Conservation (phyloP, 53 echinoderm and acorn worm species). For the Echinarachnius parma region DNA sequence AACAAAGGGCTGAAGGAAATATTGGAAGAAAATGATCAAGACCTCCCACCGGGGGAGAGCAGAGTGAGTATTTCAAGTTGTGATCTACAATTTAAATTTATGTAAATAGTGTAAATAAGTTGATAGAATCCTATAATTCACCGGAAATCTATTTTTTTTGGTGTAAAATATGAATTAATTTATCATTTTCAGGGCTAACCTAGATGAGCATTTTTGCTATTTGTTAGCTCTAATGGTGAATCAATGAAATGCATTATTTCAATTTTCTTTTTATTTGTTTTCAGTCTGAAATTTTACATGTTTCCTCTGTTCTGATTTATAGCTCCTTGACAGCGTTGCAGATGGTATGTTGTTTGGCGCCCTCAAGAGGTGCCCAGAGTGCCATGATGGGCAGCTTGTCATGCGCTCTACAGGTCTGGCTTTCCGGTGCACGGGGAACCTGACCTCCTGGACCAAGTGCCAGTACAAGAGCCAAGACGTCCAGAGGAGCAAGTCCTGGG, state of each 20-base stretch:
- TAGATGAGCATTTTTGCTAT: too few relatives aligned
- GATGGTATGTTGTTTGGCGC: conserved; percentile 95
- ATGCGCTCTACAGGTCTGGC: conserved; percentile 55
- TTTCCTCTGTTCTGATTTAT: too few relatives aligned
- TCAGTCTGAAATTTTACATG: not conserved
- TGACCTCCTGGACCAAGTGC: conserved; percentile 90
- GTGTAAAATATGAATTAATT: too few relatives aligned
- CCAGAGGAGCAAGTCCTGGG: conserved; percentile 48
- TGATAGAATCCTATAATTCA: too few relatives aligned
- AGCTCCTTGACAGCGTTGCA: conserved; percentile 74
- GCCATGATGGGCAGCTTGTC: conserved; percentile 69
- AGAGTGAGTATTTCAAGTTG: too few relatives aligned
- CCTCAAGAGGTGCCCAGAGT: conserved; percentile 67
- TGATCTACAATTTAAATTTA: too few relatives aligned
- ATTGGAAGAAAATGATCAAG: conserved; percentile 68
- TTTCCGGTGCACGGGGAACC: conserved; percentile 75
- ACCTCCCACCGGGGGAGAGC: conserved; percentile 73
- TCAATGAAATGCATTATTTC: too few relatives aligned
- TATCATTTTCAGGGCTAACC: too few relatives aligned
- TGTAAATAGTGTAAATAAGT: too few relatives aligned
- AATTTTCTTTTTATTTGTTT: not conserved
- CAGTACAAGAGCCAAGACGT: conserved; percentile 57
- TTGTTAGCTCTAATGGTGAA: too few relatives aligned
- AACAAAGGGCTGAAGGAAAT: conserved; percentile 62
- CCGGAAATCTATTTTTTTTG: too few relatives aligned